These are phyloP conservation scores for Chrysocyon brachyurus DNA, from an alignment of 2,797 vertebrate species.

Conservation along the genomic window DNA sequence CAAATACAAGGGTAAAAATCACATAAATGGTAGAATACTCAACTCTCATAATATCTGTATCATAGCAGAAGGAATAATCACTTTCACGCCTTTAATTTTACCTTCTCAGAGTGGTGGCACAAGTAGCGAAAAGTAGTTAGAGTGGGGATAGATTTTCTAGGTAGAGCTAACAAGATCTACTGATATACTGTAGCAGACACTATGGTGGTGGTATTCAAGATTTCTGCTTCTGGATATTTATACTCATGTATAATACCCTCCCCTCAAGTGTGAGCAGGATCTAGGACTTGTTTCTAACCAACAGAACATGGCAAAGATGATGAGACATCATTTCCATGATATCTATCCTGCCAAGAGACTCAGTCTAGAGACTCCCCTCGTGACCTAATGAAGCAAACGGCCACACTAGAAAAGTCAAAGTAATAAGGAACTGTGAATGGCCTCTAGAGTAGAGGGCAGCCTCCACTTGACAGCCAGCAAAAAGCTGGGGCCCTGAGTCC, in stretches of 20 bases:
- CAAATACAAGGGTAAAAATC: background rate
- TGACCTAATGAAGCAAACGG: background rate
- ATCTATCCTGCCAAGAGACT: background rate
- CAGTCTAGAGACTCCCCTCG: background rate
- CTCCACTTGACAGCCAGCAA: background rate
- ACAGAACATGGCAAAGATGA: background rate
- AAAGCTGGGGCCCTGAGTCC: background rate
- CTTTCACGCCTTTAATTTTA: conserved; percentile 3
- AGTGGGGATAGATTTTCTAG: background rate
- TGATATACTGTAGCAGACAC: background rate
- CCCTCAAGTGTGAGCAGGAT: background rate
- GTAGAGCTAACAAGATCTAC: background rate
- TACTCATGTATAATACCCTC: background rate
- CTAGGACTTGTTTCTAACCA: background rate
- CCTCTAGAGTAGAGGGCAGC: background rate
- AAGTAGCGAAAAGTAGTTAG: background rate
- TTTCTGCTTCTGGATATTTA: background rate
- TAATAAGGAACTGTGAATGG: background rate
- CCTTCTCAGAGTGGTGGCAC: background rate
- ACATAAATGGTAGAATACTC: background rate
- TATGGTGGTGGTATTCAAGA: background rate
- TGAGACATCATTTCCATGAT: background rate
- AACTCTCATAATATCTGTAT: background rate
- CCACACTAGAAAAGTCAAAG: background rate
- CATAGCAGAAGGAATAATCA: background rate